Conservation (phyloP, 2,797 vertebrate genomes). For the Gymnoscopelus braueri region DNA sequence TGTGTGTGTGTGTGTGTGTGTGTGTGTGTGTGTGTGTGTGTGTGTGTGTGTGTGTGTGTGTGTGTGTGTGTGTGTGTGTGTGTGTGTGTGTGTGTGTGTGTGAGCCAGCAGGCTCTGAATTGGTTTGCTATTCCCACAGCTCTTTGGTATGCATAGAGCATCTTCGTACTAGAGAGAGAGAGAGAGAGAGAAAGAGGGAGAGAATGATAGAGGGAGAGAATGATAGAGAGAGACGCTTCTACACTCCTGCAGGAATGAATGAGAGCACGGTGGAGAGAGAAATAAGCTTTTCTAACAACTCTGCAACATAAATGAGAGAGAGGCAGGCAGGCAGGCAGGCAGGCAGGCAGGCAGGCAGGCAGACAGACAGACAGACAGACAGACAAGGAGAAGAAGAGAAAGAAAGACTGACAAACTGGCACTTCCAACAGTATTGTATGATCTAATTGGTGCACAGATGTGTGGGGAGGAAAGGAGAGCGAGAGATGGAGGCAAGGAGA, state of each 20-base stretch:
- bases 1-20: conserved; percentile 17
- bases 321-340: too few relatives aligned
- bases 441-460: too few relatives aligned
- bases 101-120: not conserved
- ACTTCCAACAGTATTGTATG: too few relatives aligned
- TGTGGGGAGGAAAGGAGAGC: not conserved
- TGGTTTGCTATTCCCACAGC: conserved; percentile 23
- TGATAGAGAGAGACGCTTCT: not conserved
- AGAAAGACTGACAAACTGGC: too few relatives aligned
- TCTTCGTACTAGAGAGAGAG: conserved; percentile 1
- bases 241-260: too few relatives aligned
- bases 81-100: conserved; percentile 7
- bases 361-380: too few relatives aligned
- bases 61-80: conserved; percentile 16
- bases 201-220: not conserved
- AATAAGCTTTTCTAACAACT: too few relatives aligned
- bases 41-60: conserved; percentile 12
- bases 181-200: not conserved
- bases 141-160: conserved; percentile 21
- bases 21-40: conserved; percentile 16
- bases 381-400: too few relatives aligned
- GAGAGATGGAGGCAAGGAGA: not conserved
- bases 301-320: too few relatives aligned
- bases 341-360: too few relatives aligned
- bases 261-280: too few relatives aligned